Evolutionary conservation across 2,113 vertebrate species (phyloP), one percentile per base, ranked within the genome.

Genomic region (Chamaea fasciata): DNA sequence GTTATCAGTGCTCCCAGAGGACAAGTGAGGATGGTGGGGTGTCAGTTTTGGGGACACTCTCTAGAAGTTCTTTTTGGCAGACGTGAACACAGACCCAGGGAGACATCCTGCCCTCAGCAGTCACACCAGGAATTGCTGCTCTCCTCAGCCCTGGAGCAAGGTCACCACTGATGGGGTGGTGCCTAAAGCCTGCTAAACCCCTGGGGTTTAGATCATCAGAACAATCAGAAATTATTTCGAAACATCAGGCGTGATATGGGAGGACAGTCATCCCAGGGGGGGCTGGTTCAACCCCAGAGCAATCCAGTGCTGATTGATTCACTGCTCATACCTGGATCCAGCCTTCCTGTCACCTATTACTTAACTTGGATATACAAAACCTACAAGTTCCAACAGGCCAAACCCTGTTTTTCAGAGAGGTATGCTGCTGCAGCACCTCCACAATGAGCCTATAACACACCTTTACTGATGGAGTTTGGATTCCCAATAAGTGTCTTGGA

Each of bases 281-380:
- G 44, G 78, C 8, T 10, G 18, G 46, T 27, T 59, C 79, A 78
- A 46, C 10, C 76, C 4, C 85, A 26, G 20, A 69, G 64, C 67
- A 41, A 70, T 11, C n/a, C 71, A 53, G 85, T 1, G 5, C 9
- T 37, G 86, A 94, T 78, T 74, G 95, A 97, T 94, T 95, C 92
- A 57, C 84, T 52, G 84, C 87, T 96, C 81, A 46, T 18, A 85
- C 79, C 80, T 83, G 79, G 33, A 83, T 42, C 55, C 7, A 75
- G 83, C 42, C 21, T 83, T 83, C 90, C 92, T 94, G 80, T 70
- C 92, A 52, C 75, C 60, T 39, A 19, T 92, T 90, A 86, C 95
- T 75, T 81, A 9, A 87, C 69, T 49, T 8, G 3, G 14, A 76
- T 20, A 26, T 78, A 87, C 62, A 84, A 82, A 81, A 15, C 46